Percentiles rank a stretch among this genome's conserved stretches.
Evolutionary conservation across 2,888 invertebrate genomes (phyloP).

Genomic region (Micoletzkya japonica): DNA sequence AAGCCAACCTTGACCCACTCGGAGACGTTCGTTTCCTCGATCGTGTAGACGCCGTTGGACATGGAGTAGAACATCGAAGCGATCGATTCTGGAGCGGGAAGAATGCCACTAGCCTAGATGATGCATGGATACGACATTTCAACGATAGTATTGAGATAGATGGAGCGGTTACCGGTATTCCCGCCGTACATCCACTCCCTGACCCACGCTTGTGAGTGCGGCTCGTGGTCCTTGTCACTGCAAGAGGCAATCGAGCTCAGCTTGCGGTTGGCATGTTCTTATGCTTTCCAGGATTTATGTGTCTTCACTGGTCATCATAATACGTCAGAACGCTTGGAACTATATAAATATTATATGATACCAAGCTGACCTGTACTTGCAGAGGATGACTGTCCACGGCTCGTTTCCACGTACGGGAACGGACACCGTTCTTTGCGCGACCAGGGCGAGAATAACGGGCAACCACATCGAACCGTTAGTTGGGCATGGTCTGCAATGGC

Average conservation of each 20-base stretch:
- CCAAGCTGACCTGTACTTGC: slow-evolving; percentile 40
- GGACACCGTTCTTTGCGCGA: no score
- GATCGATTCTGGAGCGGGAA: slow-evolving; percentile 50
- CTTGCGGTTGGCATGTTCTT: no score
- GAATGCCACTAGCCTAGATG: neutral
- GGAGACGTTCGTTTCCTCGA: slow-evolving; percentile 53
- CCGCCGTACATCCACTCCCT: slow-evolving; percentile 51
- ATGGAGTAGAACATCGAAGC: slow-evolving; percentile 53
- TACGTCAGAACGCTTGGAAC: neutral
- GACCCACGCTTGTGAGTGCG: slow-evolving; percentile 51
- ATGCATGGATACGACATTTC: neutral
- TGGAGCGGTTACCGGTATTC: slow-evolving; percentile 38
- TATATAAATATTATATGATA: neutral
- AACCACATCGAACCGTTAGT: no score
- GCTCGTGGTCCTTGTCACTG: slow-evolving; percentile 45
- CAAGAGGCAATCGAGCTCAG: no score
- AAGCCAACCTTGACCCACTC: slow-evolving; percentile 44
- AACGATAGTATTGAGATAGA: neutral
- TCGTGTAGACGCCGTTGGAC: slow-evolving; percentile 62
- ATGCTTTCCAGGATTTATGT: neutral
- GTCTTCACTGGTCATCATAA: neutral
- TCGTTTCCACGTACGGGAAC: slow-evolving; percentile 47
- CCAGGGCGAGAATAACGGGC: no score
- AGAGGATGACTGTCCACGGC: slow-evolving; percentile 60
- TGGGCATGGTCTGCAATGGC: no score